phyloP scores from a whole-genome alignment of 2,797 vertebrate species.

The Enteromius unitaeniatus region DNA sequence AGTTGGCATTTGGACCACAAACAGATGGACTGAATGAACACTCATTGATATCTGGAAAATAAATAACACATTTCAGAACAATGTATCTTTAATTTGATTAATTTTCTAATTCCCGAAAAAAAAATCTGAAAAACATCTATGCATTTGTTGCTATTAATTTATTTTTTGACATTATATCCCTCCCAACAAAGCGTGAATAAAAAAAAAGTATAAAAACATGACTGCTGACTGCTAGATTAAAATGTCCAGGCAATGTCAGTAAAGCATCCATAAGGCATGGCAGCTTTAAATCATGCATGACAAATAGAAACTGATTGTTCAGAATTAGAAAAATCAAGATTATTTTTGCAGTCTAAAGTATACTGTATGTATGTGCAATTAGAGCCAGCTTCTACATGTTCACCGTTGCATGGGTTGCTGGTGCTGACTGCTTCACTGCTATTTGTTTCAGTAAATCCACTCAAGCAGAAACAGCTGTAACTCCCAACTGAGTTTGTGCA shows the following conservation, averaged over 20 bases:
- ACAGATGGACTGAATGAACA: neutral
- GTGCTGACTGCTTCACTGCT: neutral
- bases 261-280: neutral
- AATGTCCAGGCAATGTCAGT: neutral
- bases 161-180: no score
- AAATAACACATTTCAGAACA: neutral
- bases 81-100: neutral
- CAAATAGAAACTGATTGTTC: no score
- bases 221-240: neutral
- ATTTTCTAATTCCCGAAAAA: no score
- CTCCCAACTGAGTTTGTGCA: neutral
- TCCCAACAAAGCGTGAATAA: no score
- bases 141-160: no score
- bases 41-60: neutral
- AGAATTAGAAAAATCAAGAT: no score
- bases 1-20: neutral
- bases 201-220: neutral
- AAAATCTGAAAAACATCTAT: no score
- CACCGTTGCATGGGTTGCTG: conserved; percentile 9
- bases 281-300: no score
- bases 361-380: neutral
- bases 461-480: neutral
- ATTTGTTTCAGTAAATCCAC: neutral
- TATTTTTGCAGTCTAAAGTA: no score
- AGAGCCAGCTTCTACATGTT: neutral